These are phyloP conservation scores for Troides aeacus DNA, from an alignment of 2,888 invertebrate genomes.

Conservation along the genomic window DNA sequence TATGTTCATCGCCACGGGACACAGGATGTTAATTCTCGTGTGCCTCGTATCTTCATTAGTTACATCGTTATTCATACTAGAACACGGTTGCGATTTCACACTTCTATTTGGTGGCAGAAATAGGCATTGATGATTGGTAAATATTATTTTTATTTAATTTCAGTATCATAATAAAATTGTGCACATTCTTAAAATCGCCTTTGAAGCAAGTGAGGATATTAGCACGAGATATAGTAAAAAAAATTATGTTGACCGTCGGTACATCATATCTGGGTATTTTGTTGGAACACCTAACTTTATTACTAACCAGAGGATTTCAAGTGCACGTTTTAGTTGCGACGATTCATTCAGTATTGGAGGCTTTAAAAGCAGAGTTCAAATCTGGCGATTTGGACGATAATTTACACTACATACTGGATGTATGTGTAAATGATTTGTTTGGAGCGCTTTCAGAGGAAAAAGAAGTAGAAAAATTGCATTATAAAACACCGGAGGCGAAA, in stretches of 20 bases:
- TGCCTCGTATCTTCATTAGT: too few relatives aligned
- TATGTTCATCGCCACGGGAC: too few relatives aligned
- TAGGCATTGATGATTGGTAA: not conserved
- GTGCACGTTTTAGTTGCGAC: slow-evolving; percentile 95
- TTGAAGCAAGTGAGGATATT: slow-evolving; percentile 91
- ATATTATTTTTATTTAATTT: slow-evolving; percentile 40
- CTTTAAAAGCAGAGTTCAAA: slow-evolving; percentile 84
- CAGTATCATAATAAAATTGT: slow-evolving; percentile 92
- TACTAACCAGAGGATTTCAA: slow-evolving; percentile 94
- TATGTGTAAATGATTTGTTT: slow-evolving; percentile 93
- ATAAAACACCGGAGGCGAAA: slow-evolving; percentile 90
- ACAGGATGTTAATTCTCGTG: too few relatives aligned
- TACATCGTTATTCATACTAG: too few relatives aligned
- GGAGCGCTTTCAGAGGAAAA: slow-evolving; percentile 94
- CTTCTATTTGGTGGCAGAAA: too few relatives aligned
- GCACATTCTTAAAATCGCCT: slow-evolving; percentile 93
- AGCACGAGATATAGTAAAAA: slow-evolving; percentile 94
- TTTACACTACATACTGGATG: slow-evolving; percentile 87
- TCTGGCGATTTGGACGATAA: slow-evolving; percentile 89
- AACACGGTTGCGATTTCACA: too few relatives aligned
- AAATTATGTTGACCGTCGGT: slow-evolving; percentile 92
- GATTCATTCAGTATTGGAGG: slow-evolving; percentile 89
- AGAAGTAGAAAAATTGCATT: slow-evolving; percentile 90
- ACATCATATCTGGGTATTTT: slow-evolving; percentile 88
- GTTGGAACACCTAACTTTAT: slow-evolving; percentile 88